Evolutionary conservation across 1,140 invertebrate genomes (phyloP), one percentile per base, ranked within the genome.

Genomic region (Centruroides sculpturatus): DNA sequence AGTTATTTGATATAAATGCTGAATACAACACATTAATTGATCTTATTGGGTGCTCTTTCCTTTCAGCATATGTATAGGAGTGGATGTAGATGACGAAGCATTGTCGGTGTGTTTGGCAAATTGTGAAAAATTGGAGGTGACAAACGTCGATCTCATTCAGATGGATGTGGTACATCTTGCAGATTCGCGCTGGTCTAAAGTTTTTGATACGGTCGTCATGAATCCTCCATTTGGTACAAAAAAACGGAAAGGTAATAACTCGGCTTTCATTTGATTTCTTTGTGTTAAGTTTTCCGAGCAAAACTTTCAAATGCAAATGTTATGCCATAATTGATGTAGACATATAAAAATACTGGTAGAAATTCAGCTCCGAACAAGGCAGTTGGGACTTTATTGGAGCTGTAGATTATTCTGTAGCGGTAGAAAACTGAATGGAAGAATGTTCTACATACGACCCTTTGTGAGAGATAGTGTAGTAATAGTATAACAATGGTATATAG

Each of bases 161-260:
- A 64, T 66, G 46, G 74, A 80, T 71, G 68, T 78, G 3, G 57
- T 52, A n/a, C 47, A 64, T 23, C 48, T 68, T 35, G 49, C 56
- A 8, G 52, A 56, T 57, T 52, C 48, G 11, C 64, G 52, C 48
- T 69, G 67, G 57, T 47, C 81, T 56, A 84, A 85, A 66, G 73
- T 73, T n/a, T 93, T 96, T 77, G 92, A 98, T 72, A 92, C 88
- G 7, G 89, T 96, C 3, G 77, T 99, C 8, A 94, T 97, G 86
- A 99, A 99, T 81, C 95, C 94, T 34, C 95, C 96, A 13, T 98
- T 99, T 82, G 95, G 96, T 3, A 98, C 95, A 0, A 97, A 97
- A 75, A 78, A 85, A 54, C 95, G 94, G 76, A 64, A 74, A 74
- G 79, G 78, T 76, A 62, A 34, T 35, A 2, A 23, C 23, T 23